Evolutionary conservation across 2,888 invertebrate genomes (phyloP), one percentile per base, ranked within the genome.

Genomic region (Cerastis rubricosa): DNA sequence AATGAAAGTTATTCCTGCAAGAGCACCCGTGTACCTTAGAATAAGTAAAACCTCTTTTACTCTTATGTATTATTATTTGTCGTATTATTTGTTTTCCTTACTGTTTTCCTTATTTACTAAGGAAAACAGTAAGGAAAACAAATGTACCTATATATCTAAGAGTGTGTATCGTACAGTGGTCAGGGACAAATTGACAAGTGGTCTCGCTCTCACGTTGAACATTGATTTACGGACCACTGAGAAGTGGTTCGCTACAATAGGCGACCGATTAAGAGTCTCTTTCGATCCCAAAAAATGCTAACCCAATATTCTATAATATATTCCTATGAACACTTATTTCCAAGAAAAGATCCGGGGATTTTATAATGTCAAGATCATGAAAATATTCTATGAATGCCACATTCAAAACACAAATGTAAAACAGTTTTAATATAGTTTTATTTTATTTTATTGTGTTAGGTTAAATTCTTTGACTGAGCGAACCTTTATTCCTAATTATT

Each of bases 171-270:
- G 19, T 25, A 66, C 17, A 51, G 4, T 47, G 19, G 61, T 47
- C 63, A 51, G 35, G 25, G 45, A 35, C 25, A 40, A 57, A 47
- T 59, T 47, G 68, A 49, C n/a, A 67, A 78, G 68, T 83, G 72
- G 63, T 57, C 40, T 35, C 19, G 12, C 22, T 73, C 59, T 73
- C 57, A 72, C 59, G 11, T 29, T 47, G 25, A 25, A 35, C 29
- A 29, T 35, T 25, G 57, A 64, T 51, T 71, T 51, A 43, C 17
- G 47, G 65, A 51, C 12, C 51, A 57, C 22, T 54, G 47, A 40
- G n/a, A 67, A 82, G 49, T 71, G 64, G 51, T 22, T 45, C 29
- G 22, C 35, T 64, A 76, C 51, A 67, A 76, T 66, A 76, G 40
- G n/a, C 22, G 19, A 14, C 14, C 19, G 11, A 71, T 68, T 45